Conservation (phyloP, 2,113 vertebrate genomes). For the Daubentonia madagascariensis region DNA sequence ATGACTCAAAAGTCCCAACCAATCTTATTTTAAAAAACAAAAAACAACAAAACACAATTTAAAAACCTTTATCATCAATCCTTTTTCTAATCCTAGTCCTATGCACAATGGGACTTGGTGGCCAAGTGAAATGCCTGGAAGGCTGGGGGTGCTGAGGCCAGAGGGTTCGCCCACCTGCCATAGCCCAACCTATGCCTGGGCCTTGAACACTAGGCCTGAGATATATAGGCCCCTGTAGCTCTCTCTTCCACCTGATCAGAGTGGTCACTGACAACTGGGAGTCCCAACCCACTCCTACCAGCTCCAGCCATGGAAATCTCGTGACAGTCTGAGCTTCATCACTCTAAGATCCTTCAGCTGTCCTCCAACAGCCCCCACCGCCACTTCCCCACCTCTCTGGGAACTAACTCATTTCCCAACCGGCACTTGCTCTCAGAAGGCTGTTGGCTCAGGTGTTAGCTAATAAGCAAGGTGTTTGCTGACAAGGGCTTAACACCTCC, state of each 20-base stretch:
- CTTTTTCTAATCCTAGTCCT: background rate
- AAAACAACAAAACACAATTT: background rate
- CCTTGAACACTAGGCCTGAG: background rate
- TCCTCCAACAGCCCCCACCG: background rate
- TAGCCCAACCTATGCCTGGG: background rate
- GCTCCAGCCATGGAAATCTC: background rate
- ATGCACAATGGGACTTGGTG: background rate
- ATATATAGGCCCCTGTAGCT: rapidly evolving
- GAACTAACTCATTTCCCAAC: background rate
- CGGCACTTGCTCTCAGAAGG: background rate
- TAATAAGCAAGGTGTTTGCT: slow-evolving; percentile 72
- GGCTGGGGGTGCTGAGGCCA: rapidly evolving
- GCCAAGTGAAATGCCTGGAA: background rate
- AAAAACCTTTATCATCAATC: background rate
- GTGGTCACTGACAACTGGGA: background rate
- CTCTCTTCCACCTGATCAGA: background rate
- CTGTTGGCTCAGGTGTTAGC: slow-evolving; percentile 40
- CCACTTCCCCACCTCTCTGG: background rate
- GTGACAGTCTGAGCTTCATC: background rate
- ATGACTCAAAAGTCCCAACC: background rate
- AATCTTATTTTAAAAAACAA: background rate
- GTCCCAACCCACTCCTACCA: too few species aligned
- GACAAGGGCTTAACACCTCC: slow-evolving; percentile 56
- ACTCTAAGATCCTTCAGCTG: background rate
- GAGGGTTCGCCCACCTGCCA: rapidly evolving